These are phyloP conservation scores for Nesidiocoris tenuis DNA, from an alignment of 2,888 invertebrate species.

Conservation along the genomic window DNA sequence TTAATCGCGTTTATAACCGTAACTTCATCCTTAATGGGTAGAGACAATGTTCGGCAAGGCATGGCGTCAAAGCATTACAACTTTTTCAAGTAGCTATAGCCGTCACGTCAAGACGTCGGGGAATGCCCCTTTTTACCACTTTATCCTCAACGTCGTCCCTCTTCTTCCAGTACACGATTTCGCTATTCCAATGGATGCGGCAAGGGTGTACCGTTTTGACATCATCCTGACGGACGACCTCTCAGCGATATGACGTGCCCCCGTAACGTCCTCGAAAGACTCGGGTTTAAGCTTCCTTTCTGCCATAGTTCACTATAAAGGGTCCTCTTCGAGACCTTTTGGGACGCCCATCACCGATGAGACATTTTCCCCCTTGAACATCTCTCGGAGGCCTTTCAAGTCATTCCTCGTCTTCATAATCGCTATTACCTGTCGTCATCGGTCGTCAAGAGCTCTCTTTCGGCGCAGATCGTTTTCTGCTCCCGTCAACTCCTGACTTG, in stretches of 20 bases:
- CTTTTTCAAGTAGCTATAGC: not conserved
- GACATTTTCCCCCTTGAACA: not conserved
- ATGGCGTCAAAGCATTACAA: too few species aligned
- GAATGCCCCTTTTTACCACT: not conserved
- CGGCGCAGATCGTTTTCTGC: not conserved
- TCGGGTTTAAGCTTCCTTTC: not conserved
- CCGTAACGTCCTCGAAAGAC: not conserved
- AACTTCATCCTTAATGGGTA: too few species aligned
- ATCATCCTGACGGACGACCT: not conserved
- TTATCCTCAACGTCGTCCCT: not conserved
- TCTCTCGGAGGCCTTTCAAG: constrained; percentile 13
- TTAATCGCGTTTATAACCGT: too few species aligned
- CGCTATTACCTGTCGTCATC: constrained; percentile 30
- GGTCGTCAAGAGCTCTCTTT: not conserved
- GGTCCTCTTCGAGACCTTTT: not conserved
- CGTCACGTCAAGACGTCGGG: not conserved
- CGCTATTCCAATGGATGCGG: not conserved
- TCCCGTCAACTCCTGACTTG: not conserved
- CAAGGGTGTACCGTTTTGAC: not conserved
- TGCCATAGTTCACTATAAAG: not conserved
- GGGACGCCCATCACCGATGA: not conserved
- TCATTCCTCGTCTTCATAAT: constrained; percentile 34
- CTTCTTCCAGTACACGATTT: not conserved
- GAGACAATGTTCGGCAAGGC: too few species aligned
- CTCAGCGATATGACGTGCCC: not conserved